Evolutionary conservation across 2,888 invertebrate species (phyloP).

Genomic region (Xanthia togata): DNA sequence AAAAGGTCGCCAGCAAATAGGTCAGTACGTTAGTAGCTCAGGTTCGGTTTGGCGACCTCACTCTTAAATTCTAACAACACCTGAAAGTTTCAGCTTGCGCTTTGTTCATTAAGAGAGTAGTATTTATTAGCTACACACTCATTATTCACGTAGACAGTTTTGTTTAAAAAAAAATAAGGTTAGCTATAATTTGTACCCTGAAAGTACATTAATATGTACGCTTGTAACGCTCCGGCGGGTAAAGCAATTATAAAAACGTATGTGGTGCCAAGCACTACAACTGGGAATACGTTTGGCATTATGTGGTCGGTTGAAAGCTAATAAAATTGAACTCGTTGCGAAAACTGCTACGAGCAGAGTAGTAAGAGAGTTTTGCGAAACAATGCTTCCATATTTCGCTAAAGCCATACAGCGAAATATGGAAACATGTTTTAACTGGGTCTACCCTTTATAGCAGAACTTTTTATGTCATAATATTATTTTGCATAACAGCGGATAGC

Average conservation of each 20-base stretch:
- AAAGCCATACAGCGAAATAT: background rate
- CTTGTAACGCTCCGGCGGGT: slow-evolving; percentile 30
- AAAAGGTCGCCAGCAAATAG: slow-evolving; percentile 42
- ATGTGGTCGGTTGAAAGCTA: slow-evolving; percentile 7
- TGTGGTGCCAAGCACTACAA: slow-evolving; percentile 11
- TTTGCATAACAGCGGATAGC: no score
- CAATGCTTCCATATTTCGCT: background rate
- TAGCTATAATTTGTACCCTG: slow-evolving; percentile 42
- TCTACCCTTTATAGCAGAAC: no score
- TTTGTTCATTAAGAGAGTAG: slow-evolving; percentile 58
- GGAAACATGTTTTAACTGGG: background rate
- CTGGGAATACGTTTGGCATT: slow-evolving; percentile 18
- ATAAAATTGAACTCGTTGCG: slow-evolving; percentile 5
- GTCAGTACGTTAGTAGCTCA: slow-evolving; percentile 21
- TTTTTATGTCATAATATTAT: no score
- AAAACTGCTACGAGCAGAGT: background rate
- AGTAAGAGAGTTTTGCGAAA: slow-evolving; percentile 5
- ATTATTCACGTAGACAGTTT: slow-evolving; percentile 48
- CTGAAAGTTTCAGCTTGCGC: slow-evolving; percentile 39
- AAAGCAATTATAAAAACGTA: slow-evolving; percentile 52
- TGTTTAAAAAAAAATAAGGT: slow-evolving; percentile 3
- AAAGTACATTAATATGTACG: slow-evolving; percentile 52
- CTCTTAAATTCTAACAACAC: slow-evolving; percentile 29
- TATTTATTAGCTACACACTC: slow-evolving; percentile 57
- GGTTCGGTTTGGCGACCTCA: background rate